Percentiles rank a stretch among this genome's conserved stretches.
phyloP scores from a whole-genome alignment of 92 coral and sea anemone species.

The Zoanthus solanderi region DNA sequence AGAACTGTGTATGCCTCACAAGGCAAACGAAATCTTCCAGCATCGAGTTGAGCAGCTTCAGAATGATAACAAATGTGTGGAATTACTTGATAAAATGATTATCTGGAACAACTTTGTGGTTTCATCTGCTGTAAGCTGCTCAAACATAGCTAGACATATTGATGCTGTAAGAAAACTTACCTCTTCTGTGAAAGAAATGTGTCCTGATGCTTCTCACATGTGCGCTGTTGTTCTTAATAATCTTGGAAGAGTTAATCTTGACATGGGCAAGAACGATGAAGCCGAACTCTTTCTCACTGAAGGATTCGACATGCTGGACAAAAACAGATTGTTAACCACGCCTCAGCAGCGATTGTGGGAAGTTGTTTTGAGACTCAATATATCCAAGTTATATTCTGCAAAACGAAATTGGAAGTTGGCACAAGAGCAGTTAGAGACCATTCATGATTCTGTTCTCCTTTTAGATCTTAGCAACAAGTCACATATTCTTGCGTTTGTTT shows the following conservation, averaged over 20 bases:
- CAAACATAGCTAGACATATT: background rate
- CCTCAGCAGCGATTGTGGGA: conserved; percentile 1
- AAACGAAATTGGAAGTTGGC: background rate
- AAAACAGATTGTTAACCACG: background rate
- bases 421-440: background rate
- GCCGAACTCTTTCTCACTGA: background rate
- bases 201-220: background rate
- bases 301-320: background rate
- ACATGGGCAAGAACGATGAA: background rate
- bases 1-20: background rate
- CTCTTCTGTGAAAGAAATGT: background rate
- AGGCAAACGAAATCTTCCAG: conserved; percentile 7
- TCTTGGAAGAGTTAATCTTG: conserved; percentile 13
- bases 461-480: background rate
- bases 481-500: background rate
- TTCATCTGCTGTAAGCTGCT: background rate
- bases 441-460: background rate
- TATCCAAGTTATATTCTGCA: background rate
- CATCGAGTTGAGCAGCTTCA: background rate
- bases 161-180: background rate
- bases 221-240: conserved; percentile 10
- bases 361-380: conserved; percentile 3
- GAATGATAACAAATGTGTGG: background rate
- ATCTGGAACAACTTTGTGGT: conserved; percentile 1
- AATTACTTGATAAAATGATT: background rate